Base-by-base conservation (phyloP, 1,140 invertebrate species). In the Drosophila novamexicana region DNA sequence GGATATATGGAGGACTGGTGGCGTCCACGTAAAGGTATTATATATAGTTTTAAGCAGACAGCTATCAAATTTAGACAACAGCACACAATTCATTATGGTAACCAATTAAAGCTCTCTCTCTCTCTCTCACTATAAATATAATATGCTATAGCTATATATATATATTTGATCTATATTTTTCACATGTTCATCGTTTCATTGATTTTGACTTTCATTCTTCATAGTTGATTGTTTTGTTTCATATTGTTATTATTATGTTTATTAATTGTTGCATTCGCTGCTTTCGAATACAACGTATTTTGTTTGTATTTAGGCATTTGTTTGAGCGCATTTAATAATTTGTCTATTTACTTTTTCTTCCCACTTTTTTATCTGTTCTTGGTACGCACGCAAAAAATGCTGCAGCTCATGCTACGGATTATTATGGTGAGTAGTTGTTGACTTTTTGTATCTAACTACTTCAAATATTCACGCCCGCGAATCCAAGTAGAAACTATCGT, bases 1-100 rank as follows among this genome's bases (percentile, higher is more conserved):
- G 97, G 97, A 95, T 97, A 97, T 95, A 97, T 97, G 96, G 97
- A 98, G 95, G 97, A 98, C 95, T 97, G 97, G 97, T 97, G 97
- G 96, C 96, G 97, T 94, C 97, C 97, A 93, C 95, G 97, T 93
- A 98, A 98, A 98, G 97, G 97, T 98, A 96, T 95, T 88, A 71
- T 80, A 84, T 71, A 76, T 86, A 86, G 70, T 79, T 79, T 71
- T 88, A 86, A 86, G 79, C 84, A 92, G 79, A 61, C 49, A 78
- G 62, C 62, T 77, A 61, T 64, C 53, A 42, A 83, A 61, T 64
- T 52, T 47, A 49, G 62, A 68, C 56, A 68, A 74, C 39, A 67
- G 70, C 70, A 73, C 47, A 61, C 36, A 61, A 73, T 47, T 39
- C 40, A 47, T 66, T 57, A 57, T 49, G 53, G 50, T 65, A 58